A percentile compares a stretch with the other conserved stretches of the same genome.
Evolutionary conservation across 2,797 vertebrate species (phyloP).

Genomic region (Iguana delicatissima): DNA sequence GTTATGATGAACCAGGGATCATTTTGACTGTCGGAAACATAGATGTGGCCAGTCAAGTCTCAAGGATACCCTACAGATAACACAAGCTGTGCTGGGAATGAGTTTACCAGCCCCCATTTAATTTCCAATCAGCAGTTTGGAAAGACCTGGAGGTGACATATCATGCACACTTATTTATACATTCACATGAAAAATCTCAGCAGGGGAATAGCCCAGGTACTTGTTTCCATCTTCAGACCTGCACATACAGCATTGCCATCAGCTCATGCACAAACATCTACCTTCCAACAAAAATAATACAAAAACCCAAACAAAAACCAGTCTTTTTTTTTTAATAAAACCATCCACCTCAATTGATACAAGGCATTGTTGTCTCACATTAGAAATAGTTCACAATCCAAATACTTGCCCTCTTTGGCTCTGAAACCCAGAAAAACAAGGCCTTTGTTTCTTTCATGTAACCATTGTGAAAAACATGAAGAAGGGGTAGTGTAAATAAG

Average conservation of each 20-base stretch:
- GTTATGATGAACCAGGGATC: background rate
- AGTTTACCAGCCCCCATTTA: constrained; percentile 11
- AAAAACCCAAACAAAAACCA: background rate
- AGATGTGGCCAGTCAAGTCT: background rate
- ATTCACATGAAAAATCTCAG: constrained; percentile 10
- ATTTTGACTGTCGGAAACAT: constrained; percentile 9
- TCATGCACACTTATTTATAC: background rate
- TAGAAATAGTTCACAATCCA: constrained; percentile 15
- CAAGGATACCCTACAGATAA: background rate
- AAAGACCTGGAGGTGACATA: constrained; percentile 18
- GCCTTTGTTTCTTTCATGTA: constrained; percentile 6
- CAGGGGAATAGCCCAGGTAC: background rate
- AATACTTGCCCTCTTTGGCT: constrained; percentile 21
- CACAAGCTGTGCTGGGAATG: background rate
- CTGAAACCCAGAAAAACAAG: constrained; percentile 9
- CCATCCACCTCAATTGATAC: constrained; percentile 10
- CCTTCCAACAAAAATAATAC: background rate
- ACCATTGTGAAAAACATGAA: constrained; percentile 9
- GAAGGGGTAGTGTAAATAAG: background rate
- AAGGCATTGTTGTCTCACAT: background rate
- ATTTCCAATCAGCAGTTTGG: constrained; percentile 5
- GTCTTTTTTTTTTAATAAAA: background rate
- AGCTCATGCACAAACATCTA: constrained; percentile 30
- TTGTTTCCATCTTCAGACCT: constrained; percentile 19
- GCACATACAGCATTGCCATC: constrained; percentile 10